phyloP scores from a whole-genome alignment of 1,140 invertebrate species.

The Bombus consobrinus region DNA sequence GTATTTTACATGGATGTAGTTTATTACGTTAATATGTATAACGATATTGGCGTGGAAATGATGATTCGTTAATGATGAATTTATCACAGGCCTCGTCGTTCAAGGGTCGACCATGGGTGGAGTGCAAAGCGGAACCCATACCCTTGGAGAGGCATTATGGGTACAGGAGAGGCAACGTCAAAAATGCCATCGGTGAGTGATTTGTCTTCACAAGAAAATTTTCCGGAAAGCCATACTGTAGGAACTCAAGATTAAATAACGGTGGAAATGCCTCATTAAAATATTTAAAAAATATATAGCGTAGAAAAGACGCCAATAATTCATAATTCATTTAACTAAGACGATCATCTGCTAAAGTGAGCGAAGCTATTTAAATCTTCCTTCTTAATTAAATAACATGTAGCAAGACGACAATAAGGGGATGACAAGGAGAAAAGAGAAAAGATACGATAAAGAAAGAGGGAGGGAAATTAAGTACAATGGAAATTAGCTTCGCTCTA shows the following conservation, averaged over 20 bases:
- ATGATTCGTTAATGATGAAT: background rate
- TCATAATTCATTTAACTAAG: background rate
- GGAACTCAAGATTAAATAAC: background rate
- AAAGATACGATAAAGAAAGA: background rate
- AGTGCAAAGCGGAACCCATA: constrained; percentile 79
- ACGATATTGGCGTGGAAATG: background rate
- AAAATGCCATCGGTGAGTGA: constrained; percentile 76
- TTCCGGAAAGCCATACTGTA: background rate
- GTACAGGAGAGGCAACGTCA: constrained; percentile 80
- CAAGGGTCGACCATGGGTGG: constrained; percentile 75
- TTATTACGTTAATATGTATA: background rate
- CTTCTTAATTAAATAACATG: background rate
- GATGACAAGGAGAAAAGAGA: background rate
- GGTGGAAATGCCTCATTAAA: background rate
- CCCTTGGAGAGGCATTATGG: constrained; percentile 80
- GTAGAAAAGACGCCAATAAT: background rate
- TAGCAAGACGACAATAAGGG: background rate
- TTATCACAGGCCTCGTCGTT: constrained; percentile 49
- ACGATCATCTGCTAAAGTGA: background rate
- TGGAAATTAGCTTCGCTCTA: constrained; percentile 16
- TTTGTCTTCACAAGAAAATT: background rate
- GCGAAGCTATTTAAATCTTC: background rate
- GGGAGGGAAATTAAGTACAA: background rate
- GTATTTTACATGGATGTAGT: background rate
- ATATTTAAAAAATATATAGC: background rate